phyloP scores from a whole-genome alignment of 2,888 invertebrate species.

The Melitaea athalia region DNA sequence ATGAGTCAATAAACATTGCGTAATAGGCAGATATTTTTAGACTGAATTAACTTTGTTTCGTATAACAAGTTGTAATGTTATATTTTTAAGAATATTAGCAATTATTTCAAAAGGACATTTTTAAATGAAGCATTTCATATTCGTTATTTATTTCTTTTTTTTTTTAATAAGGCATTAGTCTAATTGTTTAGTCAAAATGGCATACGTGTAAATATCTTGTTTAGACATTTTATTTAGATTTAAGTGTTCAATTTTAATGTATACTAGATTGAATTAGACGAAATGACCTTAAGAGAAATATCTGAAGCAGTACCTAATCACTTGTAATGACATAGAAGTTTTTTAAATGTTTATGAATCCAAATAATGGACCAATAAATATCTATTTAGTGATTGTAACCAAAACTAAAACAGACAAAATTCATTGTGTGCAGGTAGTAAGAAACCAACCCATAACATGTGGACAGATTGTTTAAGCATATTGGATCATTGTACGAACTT shows the following conservation, averaged over 20 bases:
- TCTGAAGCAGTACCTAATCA: constrained; percentile 56
- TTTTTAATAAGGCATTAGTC: constrained; percentile 75
- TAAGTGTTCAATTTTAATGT: constrained; percentile 79
- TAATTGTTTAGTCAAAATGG: constrained; percentile 79
- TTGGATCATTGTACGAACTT: constrained; percentile 80
- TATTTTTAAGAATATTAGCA: constrained; percentile 68
- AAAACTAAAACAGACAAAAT: constrained; percentile 47
- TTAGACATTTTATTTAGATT: constrained; percentile 78
- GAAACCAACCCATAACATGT: constrained; percentile 57
- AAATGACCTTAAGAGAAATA: constrained; percentile 56
- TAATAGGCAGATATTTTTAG: constrained; percentile 68
- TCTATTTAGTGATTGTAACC: constrained; percentile 62
- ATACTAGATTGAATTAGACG: constrained; percentile 73
- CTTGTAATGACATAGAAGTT: constrained; percentile 54
- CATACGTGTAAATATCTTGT: constrained; percentile 79
- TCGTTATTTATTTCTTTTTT: constrained; percentile 81
- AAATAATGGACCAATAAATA: constrained; percentile 76
- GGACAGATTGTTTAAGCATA: constrained; percentile 75
- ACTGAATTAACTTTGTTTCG: constrained; percentile 73
- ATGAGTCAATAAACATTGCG: constrained; percentile 65
- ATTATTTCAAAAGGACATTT: constrained; percentile 70
- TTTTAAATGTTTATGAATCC: constrained; percentile 64
- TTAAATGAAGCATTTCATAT: constrained; percentile 80
- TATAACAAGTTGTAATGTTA: constrained; percentile 67
- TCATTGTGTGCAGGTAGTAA: constrained; percentile 53